Percentiles rank a stretch among this genome's conserved stretches.
Conservation (phyloP, 2,888 invertebrate genomes). For the Euzetes globulus region DNA sequence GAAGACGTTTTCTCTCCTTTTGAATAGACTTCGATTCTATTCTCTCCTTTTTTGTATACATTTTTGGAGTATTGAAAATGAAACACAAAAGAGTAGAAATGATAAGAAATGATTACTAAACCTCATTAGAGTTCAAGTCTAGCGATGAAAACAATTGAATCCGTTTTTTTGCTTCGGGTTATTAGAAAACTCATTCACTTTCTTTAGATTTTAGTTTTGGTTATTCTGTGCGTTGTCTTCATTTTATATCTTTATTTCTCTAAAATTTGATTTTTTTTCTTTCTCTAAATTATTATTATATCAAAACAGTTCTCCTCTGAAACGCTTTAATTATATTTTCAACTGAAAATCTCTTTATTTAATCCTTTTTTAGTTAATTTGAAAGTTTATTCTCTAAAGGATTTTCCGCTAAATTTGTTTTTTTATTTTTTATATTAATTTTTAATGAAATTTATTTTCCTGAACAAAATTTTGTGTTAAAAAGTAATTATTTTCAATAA, state of each 20-base stretch:
- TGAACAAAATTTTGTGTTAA: background rate
- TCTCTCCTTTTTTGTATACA: background rate
- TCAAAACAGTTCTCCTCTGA: background rate
- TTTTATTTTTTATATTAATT: background rate
- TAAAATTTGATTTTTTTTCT: background rate
- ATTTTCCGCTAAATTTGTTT: conserved; percentile 20
- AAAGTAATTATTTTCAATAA: conserved; percentile 10
- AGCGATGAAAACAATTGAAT: conserved; percentile 14
- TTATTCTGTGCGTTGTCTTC: background rate
- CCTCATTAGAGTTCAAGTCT: conserved; percentile 25
- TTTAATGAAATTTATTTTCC: conserved; percentile 8
- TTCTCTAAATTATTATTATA: background rate
- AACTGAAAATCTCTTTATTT: background rate
- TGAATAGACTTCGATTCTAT: background rate
- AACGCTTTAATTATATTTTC: conserved; percentile 7
- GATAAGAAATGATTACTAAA: conserved; percentile 15
- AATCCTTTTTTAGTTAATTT: background rate
- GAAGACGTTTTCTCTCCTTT: background rate
- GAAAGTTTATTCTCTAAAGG: background rate
- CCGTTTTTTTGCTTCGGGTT: conserved; percentile 17
- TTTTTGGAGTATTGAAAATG: background rate
- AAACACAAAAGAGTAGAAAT: conserved; percentile 3
- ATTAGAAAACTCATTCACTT: conserved; percentile 25
- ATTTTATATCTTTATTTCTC: background rate
- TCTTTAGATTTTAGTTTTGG: background rate